Evolutionary conservation across 37 sponge, comb jelly and placozoan genomes (phyloP).

Genomic region (Halichondria panicea): DNA sequence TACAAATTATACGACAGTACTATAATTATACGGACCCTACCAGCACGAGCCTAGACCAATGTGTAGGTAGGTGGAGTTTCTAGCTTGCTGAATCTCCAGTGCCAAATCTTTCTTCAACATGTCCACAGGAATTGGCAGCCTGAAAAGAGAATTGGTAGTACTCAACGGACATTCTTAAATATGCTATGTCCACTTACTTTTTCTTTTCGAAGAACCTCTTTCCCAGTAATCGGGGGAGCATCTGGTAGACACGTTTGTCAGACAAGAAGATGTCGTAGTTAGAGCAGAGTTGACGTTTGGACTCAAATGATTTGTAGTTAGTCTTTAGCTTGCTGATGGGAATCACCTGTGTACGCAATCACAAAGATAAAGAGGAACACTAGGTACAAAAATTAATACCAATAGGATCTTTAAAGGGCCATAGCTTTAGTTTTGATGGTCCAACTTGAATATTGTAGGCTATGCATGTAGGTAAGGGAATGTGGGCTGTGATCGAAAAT

Average conservation of each 20-base stretch:
- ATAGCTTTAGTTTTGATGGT: too few species aligned
- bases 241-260: constrained; percentile 69
- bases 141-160: too few species aligned
- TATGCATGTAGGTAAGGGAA: too few species aligned
- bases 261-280: constrained; percentile 72
- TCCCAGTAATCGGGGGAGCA: constrained; percentile 70
- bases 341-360: too few species aligned
- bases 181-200: constrained; percentile 45
- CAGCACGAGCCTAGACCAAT: constrained; percentile 69
- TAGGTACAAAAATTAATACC: too few species aligned
- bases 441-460: too few species aligned
- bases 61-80: constrained; percentile 62
- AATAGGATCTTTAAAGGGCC: too few species aligned
- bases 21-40: too few species aligned
- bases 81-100: constrained; percentile 46
- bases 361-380: too few species aligned
- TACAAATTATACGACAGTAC: too few species aligned
- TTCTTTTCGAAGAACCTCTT: constrained; percentile 86
- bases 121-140: constrained; percentile 77
- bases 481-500: too few species aligned
- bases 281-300: constrained; percentile 57
- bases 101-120: constrained; percentile 60
- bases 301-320: constrained; percentile 80
- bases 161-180: neutral
- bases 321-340: constrained; percentile 73